These are phyloP conservation scores for Urocynchramus pylzowi DNA, from an alignment of 2,113 vertebrate species.

Conservation along the genomic window DNA sequence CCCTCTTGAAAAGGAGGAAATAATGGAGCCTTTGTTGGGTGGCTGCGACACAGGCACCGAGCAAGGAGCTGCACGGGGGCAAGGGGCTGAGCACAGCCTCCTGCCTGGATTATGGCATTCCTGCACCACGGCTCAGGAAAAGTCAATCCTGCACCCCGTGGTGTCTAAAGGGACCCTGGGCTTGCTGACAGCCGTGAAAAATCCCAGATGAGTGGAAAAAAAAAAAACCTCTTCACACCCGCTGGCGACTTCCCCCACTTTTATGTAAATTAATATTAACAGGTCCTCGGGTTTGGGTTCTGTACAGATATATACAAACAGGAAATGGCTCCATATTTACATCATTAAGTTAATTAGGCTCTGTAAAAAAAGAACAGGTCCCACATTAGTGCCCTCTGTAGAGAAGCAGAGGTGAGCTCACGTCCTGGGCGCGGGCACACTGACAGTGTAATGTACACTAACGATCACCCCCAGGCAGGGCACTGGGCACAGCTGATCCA, in stretches of 20 bases:
- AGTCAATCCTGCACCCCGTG: not conserved
- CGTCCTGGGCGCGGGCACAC: conserved; percentile 42
- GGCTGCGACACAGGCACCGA: not conserved
- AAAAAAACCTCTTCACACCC: not conserved
- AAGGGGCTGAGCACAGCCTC: not conserved
- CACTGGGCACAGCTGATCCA: not conserved
- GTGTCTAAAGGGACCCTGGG: not conserved
- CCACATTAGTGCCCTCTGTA: conserved; percentile 41
- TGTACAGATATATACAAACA: conserved; percentile 69
- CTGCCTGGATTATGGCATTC: conserved; percentile 42
- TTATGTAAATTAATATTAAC: conserved; percentile 75
- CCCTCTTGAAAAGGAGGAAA: conserved; percentile 2
- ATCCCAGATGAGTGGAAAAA: not conserved
- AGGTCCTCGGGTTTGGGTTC: not conserved
- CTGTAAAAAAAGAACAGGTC: conserved; percentile 7
- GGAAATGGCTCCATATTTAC: conserved; percentile 60
- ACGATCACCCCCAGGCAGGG: not conserved
- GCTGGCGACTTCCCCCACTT: conserved; percentile 10
- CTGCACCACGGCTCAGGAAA: not conserved
- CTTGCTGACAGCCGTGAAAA: not conserved
- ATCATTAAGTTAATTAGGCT: conserved; percentile 76
- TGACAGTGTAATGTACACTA: conserved; percentile 69
- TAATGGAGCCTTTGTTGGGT: conserved; percentile 49
- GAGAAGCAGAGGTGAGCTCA: conserved; percentile 33
- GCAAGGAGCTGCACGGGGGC: not conserved